phyloP scores from a whole-genome alignment of 2,113 vertebrate genomes.

The Nestor notabilis region DNA sequence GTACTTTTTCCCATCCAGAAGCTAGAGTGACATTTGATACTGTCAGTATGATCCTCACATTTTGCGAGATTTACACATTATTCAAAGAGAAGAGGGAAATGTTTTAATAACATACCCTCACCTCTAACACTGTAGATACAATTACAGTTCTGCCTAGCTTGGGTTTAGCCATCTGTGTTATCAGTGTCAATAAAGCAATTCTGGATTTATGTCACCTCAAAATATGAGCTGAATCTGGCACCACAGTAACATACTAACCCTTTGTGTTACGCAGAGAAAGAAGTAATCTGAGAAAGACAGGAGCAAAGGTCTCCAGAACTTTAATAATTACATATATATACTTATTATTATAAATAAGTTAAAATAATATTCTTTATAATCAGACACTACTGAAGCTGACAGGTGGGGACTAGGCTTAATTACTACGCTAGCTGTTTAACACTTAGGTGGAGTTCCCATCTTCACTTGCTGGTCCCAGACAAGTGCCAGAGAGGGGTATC shows the following conservation, averaged over 20 bases:
- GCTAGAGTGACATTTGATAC: constrained; percentile 8
- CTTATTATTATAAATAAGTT: background rate
- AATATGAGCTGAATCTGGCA: background rate
- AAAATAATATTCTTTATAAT: background rate
- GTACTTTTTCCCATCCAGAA: background rate
- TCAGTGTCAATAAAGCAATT: constrained; percentile 23
- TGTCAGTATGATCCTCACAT: background rate
- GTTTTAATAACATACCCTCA: constrained; percentile 20
- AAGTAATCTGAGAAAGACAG: background rate
- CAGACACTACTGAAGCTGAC: background rate
- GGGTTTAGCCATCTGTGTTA: constrained; percentile 41
- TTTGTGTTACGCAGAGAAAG: background rate
- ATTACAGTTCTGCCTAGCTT: constrained; percentile 20
- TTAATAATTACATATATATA: background rate
- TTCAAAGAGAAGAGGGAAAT: background rate
- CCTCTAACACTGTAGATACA: background rate
- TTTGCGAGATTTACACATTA: background rate
- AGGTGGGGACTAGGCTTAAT: background rate
- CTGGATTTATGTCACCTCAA: background rate
- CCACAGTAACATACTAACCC: background rate
- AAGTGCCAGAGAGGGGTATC: background rate
- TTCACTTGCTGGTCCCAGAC: background rate
- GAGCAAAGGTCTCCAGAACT: background rate
- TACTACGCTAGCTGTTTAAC: background rate
- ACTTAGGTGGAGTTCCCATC: background rate